phyloP scores from a whole-genome alignment of 1,140 invertebrate species.

The Drosophila prosaltans region DNA sequence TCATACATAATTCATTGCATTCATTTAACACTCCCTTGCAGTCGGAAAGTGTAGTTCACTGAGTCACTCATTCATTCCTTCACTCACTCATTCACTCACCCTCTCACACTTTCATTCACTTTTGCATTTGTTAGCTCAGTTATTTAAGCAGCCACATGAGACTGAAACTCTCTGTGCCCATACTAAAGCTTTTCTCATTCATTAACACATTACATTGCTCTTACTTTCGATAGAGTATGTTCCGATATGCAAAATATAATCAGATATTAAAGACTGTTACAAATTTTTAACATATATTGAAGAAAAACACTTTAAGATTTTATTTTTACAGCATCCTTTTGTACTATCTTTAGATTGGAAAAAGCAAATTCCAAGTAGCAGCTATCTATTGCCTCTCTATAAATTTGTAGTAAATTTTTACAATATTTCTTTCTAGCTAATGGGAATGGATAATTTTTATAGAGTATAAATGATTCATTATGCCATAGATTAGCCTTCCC shows the following conservation, averaged over 20 bases:
- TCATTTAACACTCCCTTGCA: slow-evolving; percentile 69
- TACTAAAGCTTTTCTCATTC: slow-evolving; percentile 50
- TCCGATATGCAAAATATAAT: not conserved
- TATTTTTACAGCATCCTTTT: no score
- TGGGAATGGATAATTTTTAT: no score
- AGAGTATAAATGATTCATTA: not conserved
- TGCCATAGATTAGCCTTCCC: not conserved
- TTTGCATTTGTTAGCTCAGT: slow-evolving; percentile 11
- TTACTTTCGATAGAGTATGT: slow-evolving; percentile 15
- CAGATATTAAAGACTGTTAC: no score
- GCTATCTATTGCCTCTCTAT: no score
- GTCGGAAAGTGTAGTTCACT: slow-evolving; percentile 11
- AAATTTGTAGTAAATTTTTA: no score
- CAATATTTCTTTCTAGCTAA: no score
- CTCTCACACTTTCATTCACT: slow-evolving; percentile 7
- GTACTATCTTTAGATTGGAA: no score
- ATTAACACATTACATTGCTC: slow-evolving; percentile 60
- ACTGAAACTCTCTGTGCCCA: slow-evolving; percentile 40
- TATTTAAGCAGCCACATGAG: slow-evolving; percentile 57
- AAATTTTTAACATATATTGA: no score
- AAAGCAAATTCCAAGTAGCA: no score
- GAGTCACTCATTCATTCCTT: slow-evolving; percentile 17
- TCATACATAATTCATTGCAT: slow-evolving; percentile 80
- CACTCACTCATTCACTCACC: not conserved
- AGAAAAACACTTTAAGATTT: no score